Conservation (phyloP, 2,888 invertebrate genomes). For the Pyrocoelia pectoralis region DNA sequence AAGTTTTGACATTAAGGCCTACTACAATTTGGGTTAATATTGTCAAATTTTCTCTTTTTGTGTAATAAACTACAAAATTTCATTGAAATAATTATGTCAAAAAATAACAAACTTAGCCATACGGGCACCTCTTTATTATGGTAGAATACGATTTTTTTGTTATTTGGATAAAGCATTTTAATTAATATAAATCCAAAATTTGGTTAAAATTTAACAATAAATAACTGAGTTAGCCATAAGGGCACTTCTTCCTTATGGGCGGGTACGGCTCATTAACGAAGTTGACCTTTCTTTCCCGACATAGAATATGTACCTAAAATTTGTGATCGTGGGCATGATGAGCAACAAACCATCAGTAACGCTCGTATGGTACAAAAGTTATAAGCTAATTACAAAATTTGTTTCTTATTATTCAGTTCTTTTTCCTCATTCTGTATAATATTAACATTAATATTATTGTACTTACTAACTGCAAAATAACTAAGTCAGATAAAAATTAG, state of each 20-base stretch:
- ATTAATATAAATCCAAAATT: neutral
- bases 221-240: neutral
- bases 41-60: slow-evolving; percentile 4
- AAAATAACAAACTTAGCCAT: slow-evolving; percentile 1
- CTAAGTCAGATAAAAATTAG: slow-evolving; percentile 1
- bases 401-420: too few relatives aligned
- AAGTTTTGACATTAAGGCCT: neutral
- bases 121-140: neutral
- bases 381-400: too few relatives aligned
- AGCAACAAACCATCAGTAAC: neutral
- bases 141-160: neutral
- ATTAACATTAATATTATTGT: too few relatives aligned
- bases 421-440: too few relatives aligned
- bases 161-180: slow-evolving; percentile 2
- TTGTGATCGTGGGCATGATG: neutral
- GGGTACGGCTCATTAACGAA: too few relatives aligned
- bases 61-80: slow-evolving; percentile 3
- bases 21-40: slow-evolving; percentile 1
- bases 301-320: neutral
- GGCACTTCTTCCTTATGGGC: neutral
- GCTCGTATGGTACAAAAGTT: neutral
- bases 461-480: too few relatives aligned
- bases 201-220: neutral
- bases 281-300: neutral
- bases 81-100: neutral